These are phyloP conservation scores for Sebastes glaucus DNA, from an alignment of 2,797 vertebrate genomes.

Conservation along the genomic window DNA sequence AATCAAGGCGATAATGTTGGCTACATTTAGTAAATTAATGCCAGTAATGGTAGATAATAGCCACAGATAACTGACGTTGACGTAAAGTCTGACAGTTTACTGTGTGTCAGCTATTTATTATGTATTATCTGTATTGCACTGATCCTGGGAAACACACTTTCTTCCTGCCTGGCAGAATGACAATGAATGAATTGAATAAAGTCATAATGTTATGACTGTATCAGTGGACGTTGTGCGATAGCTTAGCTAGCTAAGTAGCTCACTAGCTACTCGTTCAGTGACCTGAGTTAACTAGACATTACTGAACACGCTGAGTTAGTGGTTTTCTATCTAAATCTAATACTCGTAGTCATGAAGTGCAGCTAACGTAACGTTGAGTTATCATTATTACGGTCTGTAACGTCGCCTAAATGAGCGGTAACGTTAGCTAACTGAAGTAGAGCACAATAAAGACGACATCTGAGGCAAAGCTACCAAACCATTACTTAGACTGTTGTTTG, in stretches of 20 bases:
- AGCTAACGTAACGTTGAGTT: neutral
- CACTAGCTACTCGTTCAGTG: neutral
- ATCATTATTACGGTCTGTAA: neutral
- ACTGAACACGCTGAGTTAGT: fast-evolving
- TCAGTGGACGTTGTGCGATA: too few relatives aligned
- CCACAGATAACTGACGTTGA: neutral
- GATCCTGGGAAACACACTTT: too few relatives aligned
- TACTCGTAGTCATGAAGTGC: fast-evolving
- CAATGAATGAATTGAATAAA: too few relatives aligned
- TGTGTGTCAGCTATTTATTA: too few relatives aligned
- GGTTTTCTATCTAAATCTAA: neutral
- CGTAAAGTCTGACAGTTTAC: neutral
- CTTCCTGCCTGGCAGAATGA: too few relatives aligned
- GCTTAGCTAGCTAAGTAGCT: neutral
- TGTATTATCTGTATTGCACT: too few relatives aligned
- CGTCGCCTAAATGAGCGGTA: neutral
- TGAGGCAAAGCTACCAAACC: neutral
- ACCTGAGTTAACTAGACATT: fast-evolving
- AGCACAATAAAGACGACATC: neutral
- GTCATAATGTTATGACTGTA: too few relatives aligned
- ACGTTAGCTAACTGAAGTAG: neutral
- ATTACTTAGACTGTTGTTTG: neutral
- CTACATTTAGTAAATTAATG: neutral
- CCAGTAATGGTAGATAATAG: neutral
- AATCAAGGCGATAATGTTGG: fast-evolving